Base-by-base conservation (phyloP, 2,888 invertebrate genomes). In the Oxystoma pomonae region DNA sequence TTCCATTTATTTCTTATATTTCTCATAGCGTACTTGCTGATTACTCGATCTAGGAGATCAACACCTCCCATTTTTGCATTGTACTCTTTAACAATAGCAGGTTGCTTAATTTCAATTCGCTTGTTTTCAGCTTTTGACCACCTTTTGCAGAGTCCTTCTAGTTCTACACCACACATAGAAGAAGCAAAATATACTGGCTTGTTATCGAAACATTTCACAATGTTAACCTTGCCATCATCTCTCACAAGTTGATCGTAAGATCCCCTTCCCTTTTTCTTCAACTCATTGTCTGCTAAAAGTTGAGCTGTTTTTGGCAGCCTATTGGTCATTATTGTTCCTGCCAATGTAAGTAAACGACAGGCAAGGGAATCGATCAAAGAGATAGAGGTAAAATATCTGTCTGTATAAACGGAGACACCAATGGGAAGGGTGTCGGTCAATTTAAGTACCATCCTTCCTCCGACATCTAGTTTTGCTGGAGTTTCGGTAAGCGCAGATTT, bases 401-500 rank as follows among this genome's bases (percentile, higher is more conserved):
- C 66, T 16, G 53, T 62, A 57, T 51, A 68, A 16, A 66, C 59
- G 52, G 60, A 60, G 53, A 52, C 62, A 22, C 68, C 63, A 57
- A 55, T 49, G 16, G 65, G 66, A 22, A 69, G 60, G 18, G 65
- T 66, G 50, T 67, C 68, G 16, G 59, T 62, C 16, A 71, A 66
- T 66, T 69, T 68, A 20, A 68, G 58, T 1, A 69, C 66, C 57
- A 71, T 61, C 58, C 68, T 67, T 12, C 71, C 71, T 16, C 67
- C 67, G 19, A 71, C 53, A 55, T 64, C 59, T 17, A 60, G 20
- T 69, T 63, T 56, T 60, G 21, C 60, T 1, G 60, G 22, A 18
- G 21, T 60, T 20, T 18, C 17, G 16, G 55, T 22, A 22, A 60
- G 19, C 18, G 5, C 21, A 18, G 22, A 60, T n/a, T n/a, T n/a